A percentile compares a stretch with the other conserved stretches of the same genome.
Evolutionary conservation across 2,113 vertebrate species (phyloP).

Genomic region (Pelmatolapia mariae): DNA sequence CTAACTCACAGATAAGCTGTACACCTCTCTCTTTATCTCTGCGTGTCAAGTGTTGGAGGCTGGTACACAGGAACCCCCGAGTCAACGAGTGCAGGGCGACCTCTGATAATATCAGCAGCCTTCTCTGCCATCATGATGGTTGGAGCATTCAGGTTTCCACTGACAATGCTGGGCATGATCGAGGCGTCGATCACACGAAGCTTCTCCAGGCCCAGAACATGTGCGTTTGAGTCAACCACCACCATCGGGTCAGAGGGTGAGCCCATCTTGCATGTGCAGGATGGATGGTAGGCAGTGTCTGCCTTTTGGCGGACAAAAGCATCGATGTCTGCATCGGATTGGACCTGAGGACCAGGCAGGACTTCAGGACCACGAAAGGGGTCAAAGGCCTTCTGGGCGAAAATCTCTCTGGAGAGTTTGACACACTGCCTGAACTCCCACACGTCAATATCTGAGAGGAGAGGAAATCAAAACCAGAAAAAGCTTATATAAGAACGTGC

Average conservation of each 20-base stretch:
- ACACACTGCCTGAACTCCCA: conserved; percentile 85
- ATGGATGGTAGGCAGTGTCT: conserved; percentile 94
- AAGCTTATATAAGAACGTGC: too few relatives aligned
- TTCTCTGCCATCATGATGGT: conserved; percentile 98
- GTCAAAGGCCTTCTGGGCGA: conserved; percentile 88
- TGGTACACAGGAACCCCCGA: conserved; percentile 79
- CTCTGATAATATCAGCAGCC: conserved; percentile 86
- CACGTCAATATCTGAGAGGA: conserved; percentile 79
- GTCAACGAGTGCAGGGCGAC: conserved; percentile 74
- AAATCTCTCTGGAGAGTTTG: conserved; percentile 88
- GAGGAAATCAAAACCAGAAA: background rate
- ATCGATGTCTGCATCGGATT: conserved; percentile 86
- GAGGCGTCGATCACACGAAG: conserved; percentile 92
- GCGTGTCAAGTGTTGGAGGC: conserved; percentile 75
- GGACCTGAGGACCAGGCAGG: conserved; percentile 77
- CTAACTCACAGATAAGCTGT: background rate
- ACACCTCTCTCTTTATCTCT: conserved; percentile 66
- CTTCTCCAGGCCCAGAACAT: conserved; percentile 83
- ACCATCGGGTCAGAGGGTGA: conserved; percentile 74
- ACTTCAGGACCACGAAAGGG: conserved; percentile 84
- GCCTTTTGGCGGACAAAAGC: conserved; percentile 85
- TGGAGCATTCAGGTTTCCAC: conserved; percentile 92
- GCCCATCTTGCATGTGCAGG: conserved; percentile 96
- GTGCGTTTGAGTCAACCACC: conserved; percentile 82
- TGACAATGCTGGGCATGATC: conserved; percentile 93